Evolutionary conservation across 2,797 vertebrate species (phyloP).

Genomic region (Enteromius paludinosus): DNA sequence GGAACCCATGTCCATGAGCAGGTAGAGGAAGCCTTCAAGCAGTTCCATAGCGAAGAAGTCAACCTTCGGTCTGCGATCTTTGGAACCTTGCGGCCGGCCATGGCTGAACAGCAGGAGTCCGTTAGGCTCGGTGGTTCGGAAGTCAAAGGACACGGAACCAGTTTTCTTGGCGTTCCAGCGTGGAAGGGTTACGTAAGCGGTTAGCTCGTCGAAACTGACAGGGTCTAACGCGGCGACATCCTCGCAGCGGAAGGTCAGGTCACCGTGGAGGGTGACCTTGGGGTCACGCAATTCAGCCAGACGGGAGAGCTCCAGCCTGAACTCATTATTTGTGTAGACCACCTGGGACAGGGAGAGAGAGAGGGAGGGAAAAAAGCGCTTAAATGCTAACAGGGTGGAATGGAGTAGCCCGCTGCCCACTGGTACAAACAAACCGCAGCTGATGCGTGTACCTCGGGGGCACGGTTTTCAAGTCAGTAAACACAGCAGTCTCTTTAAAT

Average conservation of each 20-base stretch:
- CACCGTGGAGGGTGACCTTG: slow-evolving; percentile 89
- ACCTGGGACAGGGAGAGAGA: slow-evolving; percentile 75
- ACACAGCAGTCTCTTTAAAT: slow-evolving; percentile 56
- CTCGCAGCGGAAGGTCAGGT: slow-evolving; percentile 90
- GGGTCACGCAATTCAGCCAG: slow-evolving; percentile 89
- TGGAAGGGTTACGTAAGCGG: slow-evolving; percentile 86
- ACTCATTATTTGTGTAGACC: slow-evolving; percentile 97
- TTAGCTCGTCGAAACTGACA: slow-evolving; percentile 86
- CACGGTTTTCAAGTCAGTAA: slow-evolving; percentile 52
- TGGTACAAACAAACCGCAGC: slow-evolving; percentile 49
- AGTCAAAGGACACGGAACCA: slow-evolving; percentile 91
- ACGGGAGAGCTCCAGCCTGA: slow-evolving; percentile 91
- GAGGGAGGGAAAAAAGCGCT: neutral
- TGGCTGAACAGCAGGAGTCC: slow-evolving; percentile 91
- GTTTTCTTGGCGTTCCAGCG: slow-evolving; percentile 90
- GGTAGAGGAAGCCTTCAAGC: slow-evolving; percentile 88
- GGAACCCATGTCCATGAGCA: slow-evolving; percentile 93
- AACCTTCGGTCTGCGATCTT: slow-evolving; percentile 76
- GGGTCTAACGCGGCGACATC: slow-evolving; percentile 90
- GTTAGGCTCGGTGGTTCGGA: slow-evolving; percentile 90
- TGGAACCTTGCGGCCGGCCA: slow-evolving; percentile 77
- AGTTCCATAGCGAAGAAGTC: slow-evolving; percentile 92
- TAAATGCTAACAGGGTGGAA: slow-evolving; percentile 48
- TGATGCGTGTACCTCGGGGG: slow-evolving; percentile 50
- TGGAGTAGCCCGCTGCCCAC: slow-evolving; percentile 44